Conservation (phyloP, 2,113 vertebrate genomes). For the Sinosuthora webbiana region DNA sequence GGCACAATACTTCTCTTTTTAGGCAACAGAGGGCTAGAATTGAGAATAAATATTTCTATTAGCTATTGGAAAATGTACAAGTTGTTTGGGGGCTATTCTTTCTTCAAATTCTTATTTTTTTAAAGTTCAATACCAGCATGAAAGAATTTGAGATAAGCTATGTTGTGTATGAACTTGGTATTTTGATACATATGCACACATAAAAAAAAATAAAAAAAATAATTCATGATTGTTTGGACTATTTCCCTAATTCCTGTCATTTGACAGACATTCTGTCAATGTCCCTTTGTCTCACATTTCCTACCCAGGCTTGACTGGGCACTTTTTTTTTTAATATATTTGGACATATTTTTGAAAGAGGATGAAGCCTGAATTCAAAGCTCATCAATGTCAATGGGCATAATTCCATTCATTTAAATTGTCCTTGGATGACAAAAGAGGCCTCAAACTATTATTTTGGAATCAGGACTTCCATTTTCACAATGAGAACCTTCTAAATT, state of each 20-base stretch:
- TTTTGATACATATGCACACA: not conserved
- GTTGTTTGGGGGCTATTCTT: not conserved
- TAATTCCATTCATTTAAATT: not conserved
- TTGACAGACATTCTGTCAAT: not conserved
- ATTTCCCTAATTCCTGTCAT: not conserved
- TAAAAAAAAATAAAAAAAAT: too few species aligned
- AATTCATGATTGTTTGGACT: not conserved
- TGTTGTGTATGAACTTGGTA: not conserved
- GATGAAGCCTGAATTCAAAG: not conserved
- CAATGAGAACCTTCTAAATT: not conserved
- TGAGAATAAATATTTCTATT: not conserved
- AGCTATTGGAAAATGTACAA: not conserved
- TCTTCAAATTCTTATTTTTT: not conserved
- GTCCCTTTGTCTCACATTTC: slow-evolving; percentile 11
- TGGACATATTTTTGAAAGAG: not conserved
- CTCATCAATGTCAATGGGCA: not conserved
- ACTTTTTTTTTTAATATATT: not conserved
- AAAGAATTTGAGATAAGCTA: not conserved
- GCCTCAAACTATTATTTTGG: not conserved
- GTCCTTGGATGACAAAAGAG: not conserved
- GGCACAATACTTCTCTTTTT: not conserved
- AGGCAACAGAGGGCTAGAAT: not conserved
- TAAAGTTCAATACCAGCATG: not conserved
- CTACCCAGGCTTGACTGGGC: not conserved
- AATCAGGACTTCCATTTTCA: not conserved